Evolutionary conservation across 2,888 invertebrate genomes (phyloP).

Genomic region (Parelbella ahira): DNA sequence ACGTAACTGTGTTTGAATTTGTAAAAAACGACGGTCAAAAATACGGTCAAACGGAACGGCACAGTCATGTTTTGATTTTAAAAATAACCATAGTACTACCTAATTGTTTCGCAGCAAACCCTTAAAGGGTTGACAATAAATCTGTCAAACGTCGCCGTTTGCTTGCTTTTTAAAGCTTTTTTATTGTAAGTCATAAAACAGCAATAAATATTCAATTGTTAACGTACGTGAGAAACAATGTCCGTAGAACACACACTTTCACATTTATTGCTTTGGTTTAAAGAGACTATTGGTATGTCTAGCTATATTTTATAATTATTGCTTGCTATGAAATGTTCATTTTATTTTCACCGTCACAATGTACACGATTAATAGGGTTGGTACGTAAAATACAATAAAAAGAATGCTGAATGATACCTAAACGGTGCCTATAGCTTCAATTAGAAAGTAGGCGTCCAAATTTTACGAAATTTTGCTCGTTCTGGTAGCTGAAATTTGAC

Average conservation of each 20-base stretch:
- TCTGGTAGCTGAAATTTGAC: slow-evolving; percentile 12
- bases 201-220: slow-evolving; percentile 35
- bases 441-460: slow-evolving; percentile 18
- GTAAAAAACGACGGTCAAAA: no score
- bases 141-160: slow-evolving; percentile 7
- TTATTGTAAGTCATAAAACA: slow-evolving; percentile 25
- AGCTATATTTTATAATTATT: no score
- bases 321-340: no score
- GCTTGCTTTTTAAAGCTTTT: slow-evolving; percentile 20
- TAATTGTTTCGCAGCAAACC: slow-evolving; percentile 19
- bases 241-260: slow-evolving; percentile 27
- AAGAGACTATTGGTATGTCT: no score
- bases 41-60: no score
- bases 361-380: no score
- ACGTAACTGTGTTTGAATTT: no score
- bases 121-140: slow-evolving; percentile 27
- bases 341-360: no score
- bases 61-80: slow-evolving; percentile 1
- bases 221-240: slow-evolving; percentile 33
- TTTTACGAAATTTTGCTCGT: slow-evolving; percentile 8
- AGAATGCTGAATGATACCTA: slow-evolving; percentile 10
- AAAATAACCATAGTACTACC: slow-evolving; percentile 1
- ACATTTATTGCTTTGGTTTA: slow-evolving; percentile 13
- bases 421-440: slow-evolving; percentile 14
- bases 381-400: slow-evolving; percentile 2